phyloP scores from a whole-genome alignment of 2,113 vertebrate species.

The Damaliscus lunatus region DNA sequence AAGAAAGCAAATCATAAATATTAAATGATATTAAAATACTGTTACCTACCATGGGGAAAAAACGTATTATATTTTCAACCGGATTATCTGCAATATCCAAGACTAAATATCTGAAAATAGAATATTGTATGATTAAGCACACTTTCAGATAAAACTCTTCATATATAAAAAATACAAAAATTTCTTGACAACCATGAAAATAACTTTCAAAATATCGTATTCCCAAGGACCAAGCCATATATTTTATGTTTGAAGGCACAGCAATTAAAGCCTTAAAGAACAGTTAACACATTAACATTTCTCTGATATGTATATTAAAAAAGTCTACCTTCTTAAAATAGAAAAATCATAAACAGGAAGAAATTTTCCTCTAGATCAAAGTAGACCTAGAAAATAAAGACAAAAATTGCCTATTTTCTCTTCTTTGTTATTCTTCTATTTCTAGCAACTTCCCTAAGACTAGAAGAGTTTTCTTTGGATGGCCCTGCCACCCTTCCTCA shows the following conservation, averaged over 20 bases:
- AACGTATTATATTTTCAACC: constrained; percentile 98
- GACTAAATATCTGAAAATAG: constrained; percentile 93
- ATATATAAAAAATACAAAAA: background rate
- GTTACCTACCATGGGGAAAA: constrained; percentile 94
- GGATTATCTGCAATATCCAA: constrained; percentile 99
- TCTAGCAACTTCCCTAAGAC: background rate
- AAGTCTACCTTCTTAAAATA: background rate
- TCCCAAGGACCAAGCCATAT: background rate
- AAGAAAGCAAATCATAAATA: constrained; percentile 14
- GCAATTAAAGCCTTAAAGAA: constrained; percentile 29
- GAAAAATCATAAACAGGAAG: background rate
- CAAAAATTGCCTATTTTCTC: background rate
- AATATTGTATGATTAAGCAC: constrained; percentile 61
- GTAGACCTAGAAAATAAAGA: background rate
- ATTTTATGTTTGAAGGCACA: background rate
- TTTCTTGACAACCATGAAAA: constrained; percentile 20
- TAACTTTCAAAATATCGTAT: constrained; percentile 12
- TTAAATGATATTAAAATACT: constrained; percentile 42
- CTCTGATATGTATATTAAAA: background rate
- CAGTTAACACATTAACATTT: background rate
- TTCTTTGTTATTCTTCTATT: background rate
- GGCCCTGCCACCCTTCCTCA: background rate
- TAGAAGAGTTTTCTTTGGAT: background rate
- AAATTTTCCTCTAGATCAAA: background rate
- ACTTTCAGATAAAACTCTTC: constrained; percentile 25